Percentiles rank a stretch among this genome's conserved stretches.
Conservation (phyloP, 2,113 vertebrate species). For the Kobus ellipsiprymnus region DNA sequence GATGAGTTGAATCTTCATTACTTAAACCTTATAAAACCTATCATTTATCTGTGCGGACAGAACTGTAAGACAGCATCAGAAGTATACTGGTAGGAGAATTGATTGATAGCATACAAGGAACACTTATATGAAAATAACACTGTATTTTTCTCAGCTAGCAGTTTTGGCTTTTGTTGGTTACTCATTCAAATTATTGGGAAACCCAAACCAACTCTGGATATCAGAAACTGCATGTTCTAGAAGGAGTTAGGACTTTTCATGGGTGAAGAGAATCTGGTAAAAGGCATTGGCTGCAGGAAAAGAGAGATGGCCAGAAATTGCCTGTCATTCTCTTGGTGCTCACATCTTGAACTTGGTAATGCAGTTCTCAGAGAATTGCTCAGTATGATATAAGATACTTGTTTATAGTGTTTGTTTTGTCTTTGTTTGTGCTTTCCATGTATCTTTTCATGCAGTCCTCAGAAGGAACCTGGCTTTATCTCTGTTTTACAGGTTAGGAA, state of each 20-base stretch:
- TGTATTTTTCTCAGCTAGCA: not conserved
- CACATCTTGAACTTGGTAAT: not conserved
- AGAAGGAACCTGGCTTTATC: not conserved
- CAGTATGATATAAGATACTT: not conserved
- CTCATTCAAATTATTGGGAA: not conserved
- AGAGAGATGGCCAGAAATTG: not conserved
- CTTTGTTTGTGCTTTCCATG: not conserved
- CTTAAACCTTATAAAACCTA: not conserved
- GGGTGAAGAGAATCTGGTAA: not conserved
- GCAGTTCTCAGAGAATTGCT: not conserved
- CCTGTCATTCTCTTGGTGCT: not conserved
- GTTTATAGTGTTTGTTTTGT: not conserved
- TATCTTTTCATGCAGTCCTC: not conserved
- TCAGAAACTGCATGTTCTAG: not conserved
- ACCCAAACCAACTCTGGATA: not conserved
- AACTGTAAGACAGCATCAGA: not conserved
- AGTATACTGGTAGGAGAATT: not conserved
- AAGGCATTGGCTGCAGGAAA: not conserved
- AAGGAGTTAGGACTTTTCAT: not conserved
- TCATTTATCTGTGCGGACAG: not conserved
- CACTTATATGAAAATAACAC: not conserved
- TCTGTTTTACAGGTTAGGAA: not conserved
- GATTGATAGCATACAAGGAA: not conserved
- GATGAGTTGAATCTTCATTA: not conserved
- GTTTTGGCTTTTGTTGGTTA: constrained; percentile 28